Evolutionary conservation across 2,888 invertebrate species (phyloP).

Genomic region (Allacma fusca): DNA sequence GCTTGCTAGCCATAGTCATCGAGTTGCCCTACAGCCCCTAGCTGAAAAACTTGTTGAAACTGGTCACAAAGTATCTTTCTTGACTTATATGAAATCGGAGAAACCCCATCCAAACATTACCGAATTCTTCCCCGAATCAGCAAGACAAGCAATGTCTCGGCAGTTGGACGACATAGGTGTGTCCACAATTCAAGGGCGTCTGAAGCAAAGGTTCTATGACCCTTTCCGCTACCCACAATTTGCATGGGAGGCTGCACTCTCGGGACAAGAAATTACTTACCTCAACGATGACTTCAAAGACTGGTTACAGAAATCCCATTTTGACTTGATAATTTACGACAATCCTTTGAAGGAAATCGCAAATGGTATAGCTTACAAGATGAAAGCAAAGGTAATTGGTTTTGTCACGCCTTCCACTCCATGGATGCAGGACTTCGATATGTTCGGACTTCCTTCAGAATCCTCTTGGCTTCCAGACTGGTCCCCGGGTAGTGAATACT

Average conservation of each 20-base stretch:
- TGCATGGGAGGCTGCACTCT: not conserved
- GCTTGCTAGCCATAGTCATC: not conserved
- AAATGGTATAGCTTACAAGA: not conserved
- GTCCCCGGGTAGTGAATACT: not conserved
- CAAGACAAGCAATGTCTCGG: not conserved
- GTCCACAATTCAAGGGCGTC: not conserved
- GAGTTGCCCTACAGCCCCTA: not conserved
- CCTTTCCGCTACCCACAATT: not conserved
- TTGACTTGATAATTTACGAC: conserved; percentile 20
- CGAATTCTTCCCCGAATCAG: not conserved
- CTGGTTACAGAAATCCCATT: not conserved
- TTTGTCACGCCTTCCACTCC: not conserved
- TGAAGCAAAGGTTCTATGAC: not conserved
- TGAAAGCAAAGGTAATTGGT: not conserved
- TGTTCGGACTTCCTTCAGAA: conserved; percentile 46
- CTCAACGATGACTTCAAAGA: not conserved
- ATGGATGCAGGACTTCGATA: conserved; percentile 36
- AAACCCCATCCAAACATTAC: not conserved
- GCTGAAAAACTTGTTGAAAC: not conserved
- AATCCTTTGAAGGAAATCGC: not conserved
- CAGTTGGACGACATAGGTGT: not conserved
- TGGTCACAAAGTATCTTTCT: conserved; percentile 14
- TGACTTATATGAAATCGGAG: not conserved
- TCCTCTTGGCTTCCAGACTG: conserved; percentile 49
- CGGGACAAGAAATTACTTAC: not conserved